A percentile compares a stretch with the other conserved stretches of the same genome.
phyloP scores from a whole-genome alignment of 2,797 vertebrate genomes.

The Pipistrellus pygmaeus region DNA sequence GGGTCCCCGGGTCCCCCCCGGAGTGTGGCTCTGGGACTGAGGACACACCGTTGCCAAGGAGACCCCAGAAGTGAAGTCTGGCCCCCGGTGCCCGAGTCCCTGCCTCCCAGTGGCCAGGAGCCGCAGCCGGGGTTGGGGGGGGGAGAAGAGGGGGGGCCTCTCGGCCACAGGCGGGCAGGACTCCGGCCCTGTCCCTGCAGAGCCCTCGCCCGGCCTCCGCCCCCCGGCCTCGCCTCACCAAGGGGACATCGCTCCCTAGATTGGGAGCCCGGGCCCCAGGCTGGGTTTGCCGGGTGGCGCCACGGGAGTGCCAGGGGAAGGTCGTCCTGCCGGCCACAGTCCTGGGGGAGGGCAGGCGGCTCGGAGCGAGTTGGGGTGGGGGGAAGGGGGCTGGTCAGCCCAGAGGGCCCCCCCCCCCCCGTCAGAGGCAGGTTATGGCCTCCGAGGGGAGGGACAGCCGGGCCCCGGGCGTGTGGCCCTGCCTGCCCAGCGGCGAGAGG shows the following conservation, averaged over 20 bases:
- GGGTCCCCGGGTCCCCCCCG: background rate
- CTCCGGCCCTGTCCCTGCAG: background rate
- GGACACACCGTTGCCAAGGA: background rate
- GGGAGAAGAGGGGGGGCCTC: too few relatives aligned
- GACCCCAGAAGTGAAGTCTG: rapidly evolving
- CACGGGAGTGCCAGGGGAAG: background rate
- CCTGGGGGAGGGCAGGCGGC: background rate
- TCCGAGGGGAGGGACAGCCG: too few relatives aligned
- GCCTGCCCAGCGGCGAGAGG: rapidly evolving
- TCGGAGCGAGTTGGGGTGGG: too few relatives aligned
- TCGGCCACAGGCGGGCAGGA: rapidly evolving
- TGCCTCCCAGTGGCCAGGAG: background rate
- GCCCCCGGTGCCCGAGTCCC: background rate
- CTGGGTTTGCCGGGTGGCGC: rapidly evolving
- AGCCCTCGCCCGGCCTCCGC: rapidly evolving
- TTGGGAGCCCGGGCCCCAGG: rapidly evolving
- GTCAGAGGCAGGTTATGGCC: background rate
- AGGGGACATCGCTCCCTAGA: background rate
- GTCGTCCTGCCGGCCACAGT: background rate
- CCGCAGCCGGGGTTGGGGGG: rapidly evolving
- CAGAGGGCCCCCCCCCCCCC: too few relatives aligned
- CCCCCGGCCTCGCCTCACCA: rapidly evolving
- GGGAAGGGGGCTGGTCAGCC: too few relatives aligned
- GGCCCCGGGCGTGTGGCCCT: rapidly evolving
- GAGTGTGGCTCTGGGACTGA: background rate